A percentile compares a stretch with the other conserved stretches of the same genome.
These are phyloP conservation scores for Ctenomys sociabilis DNA, from an alignment of 2,113 vertebrate genomes.

Conservation along the genomic window DNA sequence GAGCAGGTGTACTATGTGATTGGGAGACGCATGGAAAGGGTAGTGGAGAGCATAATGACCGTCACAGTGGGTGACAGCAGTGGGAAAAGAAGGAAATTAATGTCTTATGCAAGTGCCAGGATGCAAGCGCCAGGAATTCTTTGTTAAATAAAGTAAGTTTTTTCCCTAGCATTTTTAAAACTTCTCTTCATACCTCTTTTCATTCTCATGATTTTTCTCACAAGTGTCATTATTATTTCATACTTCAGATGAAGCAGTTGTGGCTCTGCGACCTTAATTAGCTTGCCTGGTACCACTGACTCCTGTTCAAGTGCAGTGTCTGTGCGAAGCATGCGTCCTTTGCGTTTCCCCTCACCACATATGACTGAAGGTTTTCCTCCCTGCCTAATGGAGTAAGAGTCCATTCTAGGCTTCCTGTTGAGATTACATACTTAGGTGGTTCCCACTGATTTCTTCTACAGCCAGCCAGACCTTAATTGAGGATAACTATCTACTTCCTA, in stretches of 20 bases:
- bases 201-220: neutral
- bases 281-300: neutral
- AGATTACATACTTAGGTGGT: neutral
- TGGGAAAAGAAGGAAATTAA: neutral
- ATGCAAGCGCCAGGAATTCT: neutral
- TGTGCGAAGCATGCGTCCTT: neutral
- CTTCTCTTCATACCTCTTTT: slow-evolving; percentile 7
- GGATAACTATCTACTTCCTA: neutral
- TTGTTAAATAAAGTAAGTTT: neutral
- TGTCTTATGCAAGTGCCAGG: neutral
- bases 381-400: neutral
- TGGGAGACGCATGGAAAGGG: neutral
- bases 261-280: neutral
- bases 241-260: slow-evolving; percentile 40
- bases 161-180: neutral
- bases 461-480: neutral
- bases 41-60: neutral
- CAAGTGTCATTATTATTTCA: neutral
- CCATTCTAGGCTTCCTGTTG: neutral
- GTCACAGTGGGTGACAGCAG: neutral
- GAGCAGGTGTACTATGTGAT: neutral
- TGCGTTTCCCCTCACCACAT: neutral
- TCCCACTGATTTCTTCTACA: neutral
- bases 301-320: neutral
- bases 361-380: neutral